Base-by-base conservation (phyloP, 2,797 vertebrate genomes). In the Acanthurus leucopareius region DNA sequence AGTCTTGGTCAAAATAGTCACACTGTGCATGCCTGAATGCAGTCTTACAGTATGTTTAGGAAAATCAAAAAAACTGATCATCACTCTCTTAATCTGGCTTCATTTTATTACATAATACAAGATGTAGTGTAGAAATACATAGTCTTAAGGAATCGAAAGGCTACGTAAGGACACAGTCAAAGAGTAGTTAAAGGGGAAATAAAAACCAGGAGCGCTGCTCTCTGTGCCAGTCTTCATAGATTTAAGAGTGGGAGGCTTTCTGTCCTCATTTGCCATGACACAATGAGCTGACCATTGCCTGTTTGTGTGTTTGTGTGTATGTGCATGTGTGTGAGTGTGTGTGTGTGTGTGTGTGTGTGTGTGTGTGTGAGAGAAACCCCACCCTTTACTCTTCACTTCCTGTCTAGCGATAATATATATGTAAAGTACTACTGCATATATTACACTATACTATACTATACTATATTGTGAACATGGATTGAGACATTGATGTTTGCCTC, bases 361-460 rank as follows among this genome's bases (percentile, higher is more conserved):
- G 64, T 40, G 68, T 32, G 66, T 0, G 62, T 1, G 51, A 11
- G 22, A 67, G 87, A 89, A 94, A 95, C 95, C 94, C 94, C 95
- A 95, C 94, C 95, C 95, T 93, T 89, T 68, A 75, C 84, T 79
- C 81, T 87, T 66, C 83, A 93, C 91, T 94, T 95, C 87, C 89
- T 91, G 85, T 89, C 72, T 91, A 61, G 75, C 66, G 73, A 57
- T 75, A 75, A 67, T 73, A 76, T 59, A 76, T 44, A 69, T n/a
- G 19, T 69, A 32, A 76, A 73, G n/a, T 66, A 65, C 47, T n/a
- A 65, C 8, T 53, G 63, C 15, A 48, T 51, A 58, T 9, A 61
- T 16, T 60, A 7, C 66, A 9, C 49, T 19, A 58, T 16, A 10
- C n/a, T n/a, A 32, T 32, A 9, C 49, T 19, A 32, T 32, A 9